Evolutionary conservation across 2,113 vertebrate species (phyloP), one percentile per base, ranked within the genome.

Genomic region (Sylvilagus bachmani): DNA sequence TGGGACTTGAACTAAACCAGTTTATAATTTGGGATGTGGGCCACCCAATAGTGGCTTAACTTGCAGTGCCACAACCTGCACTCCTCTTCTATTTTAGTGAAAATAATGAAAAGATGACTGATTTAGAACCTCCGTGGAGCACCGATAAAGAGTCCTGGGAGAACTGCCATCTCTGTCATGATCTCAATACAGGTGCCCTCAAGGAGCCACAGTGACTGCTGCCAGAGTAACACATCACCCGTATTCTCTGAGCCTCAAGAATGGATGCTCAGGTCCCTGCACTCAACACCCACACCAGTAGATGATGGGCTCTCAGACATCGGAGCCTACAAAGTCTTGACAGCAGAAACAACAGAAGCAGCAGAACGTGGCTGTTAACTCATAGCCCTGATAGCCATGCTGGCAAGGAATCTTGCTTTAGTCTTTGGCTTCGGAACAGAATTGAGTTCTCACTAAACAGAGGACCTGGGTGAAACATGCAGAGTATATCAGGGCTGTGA

Each of bases 141-240:
- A 78, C 10, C 9, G 10, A 36, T 2, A 27, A 2, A 27, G 25
- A 10, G 10, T 31, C 25, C 69, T 10, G 53, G 27, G 61, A 36
- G 17, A 80, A 33, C 53, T 19, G 0, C 4, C 33, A 2, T 44
- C 11, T 90, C 49, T 66, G 16, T 49, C 12, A 3, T 77, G 13
- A 44, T 19, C 53, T 13, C 3, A 27, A 62, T 10, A 62, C 6
- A 25, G 5, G 19, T 12, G 14, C 14, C 1, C 0, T 0, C 1
- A 4, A 79, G 33, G 0, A 0, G 6, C 4, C 8, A 7, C 2
- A 1, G 22, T 5, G 49, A 3, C 1, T 8, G 22, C 77, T 87
- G 25, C 21, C 22, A 80, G 38, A 11, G 62, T 4, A 64, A 16
- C 24, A 31, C 3, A 6, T 10, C 2, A 4, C 14, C 7, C 38